A percentile compares a stretch with the other conserved stretches of the same genome.
Conservation (phyloP, 2,797 vertebrate genomes). For the Xerus rutilus region DNA sequence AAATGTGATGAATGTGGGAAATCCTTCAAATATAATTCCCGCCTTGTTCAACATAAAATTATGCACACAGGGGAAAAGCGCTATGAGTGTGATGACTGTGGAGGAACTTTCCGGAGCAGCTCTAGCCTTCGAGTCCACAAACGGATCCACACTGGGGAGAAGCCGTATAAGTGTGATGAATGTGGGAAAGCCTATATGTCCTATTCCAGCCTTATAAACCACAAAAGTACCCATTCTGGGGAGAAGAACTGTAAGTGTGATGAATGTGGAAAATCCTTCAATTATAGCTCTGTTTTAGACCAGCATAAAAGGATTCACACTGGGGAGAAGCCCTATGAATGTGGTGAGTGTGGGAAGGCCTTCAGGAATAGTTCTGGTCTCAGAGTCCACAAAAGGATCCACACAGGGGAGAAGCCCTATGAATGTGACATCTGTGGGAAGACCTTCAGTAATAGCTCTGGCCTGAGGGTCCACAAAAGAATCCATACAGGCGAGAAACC, state of each 20-base stretch:
- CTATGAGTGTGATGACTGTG: conserved; percentile 82
- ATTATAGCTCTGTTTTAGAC: conserved; percentile 81
- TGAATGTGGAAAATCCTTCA: conserved; percentile 83
- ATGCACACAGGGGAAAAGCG: conserved; percentile 85
- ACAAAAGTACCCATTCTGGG: conserved; percentile 82
- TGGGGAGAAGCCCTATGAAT: conserved; percentile 84
- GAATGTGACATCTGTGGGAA: conserved; percentile 85
- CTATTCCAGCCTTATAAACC: conserved; percentile 84
- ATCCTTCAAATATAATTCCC: conserved; percentile 82
- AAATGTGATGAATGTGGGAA: conserved; percentile 83
- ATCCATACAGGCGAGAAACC: conserved; percentile 83
- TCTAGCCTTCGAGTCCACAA: conserved; percentile 84
- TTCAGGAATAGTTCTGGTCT: conserved; percentile 84
- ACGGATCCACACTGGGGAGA: conserved; percentile 83
- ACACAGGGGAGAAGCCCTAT: conserved; percentile 84
- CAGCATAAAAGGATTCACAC: conserved; percentile 84
- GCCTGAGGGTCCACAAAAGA: conserved; percentile 82
- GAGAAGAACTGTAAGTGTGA: conserved; percentile 82
- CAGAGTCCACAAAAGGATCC: conserved; percentile 83
- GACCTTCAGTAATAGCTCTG: conserved; percentile 82
- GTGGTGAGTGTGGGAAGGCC: conserved; percentile 84
- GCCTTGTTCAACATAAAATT: conserved; percentile 82
- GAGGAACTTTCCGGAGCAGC: conserved; percentile 82
- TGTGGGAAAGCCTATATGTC: conserved; percentile 83
- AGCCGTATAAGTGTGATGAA: conserved; percentile 83